These are phyloP conservation scores for Anthoscopus minutus DNA, from an alignment of 2,113 vertebrate genomes.

Conservation along the genomic window DNA sequence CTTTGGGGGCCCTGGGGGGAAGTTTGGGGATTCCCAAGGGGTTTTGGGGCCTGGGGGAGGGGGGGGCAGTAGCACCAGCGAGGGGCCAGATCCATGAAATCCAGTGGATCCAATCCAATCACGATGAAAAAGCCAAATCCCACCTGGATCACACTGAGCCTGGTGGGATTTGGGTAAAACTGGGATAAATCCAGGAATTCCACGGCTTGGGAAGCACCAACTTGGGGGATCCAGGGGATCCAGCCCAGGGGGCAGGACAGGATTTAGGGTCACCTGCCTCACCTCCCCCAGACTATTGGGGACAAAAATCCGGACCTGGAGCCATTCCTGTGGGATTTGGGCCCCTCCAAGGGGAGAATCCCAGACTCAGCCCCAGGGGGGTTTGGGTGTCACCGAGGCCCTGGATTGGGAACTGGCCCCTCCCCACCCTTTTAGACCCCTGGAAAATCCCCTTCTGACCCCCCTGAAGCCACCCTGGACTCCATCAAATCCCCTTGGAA, in stretches of 20 bases:
- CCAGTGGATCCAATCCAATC: background rate
- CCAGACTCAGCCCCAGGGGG: background rate
- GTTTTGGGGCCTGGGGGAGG: background rate
- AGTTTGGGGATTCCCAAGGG: background rate
- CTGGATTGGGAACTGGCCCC: background rate
- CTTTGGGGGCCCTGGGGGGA: background rate
- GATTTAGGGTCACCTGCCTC: background rate
- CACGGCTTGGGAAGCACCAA: background rate
- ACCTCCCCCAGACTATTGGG: no score
- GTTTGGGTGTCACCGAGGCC: background rate
- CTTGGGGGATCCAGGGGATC: background rate
- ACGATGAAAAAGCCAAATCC: background rate
- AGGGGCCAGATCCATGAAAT: background rate
- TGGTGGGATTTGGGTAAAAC: background rate
- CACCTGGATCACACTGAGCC: fast-evolving
- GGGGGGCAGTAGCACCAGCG: background rate
- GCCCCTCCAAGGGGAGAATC: background rate
- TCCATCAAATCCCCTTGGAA: no score
- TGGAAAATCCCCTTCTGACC: background rate
- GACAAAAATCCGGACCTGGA: no score
- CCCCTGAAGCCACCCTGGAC: background rate
- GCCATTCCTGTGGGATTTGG: background rate
- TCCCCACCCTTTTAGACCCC: background rate
- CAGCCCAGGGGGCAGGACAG: background rate
- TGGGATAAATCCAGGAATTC: background rate